These are phyloP conservation scores for Heliconius hewitsoni DNA, from an alignment of 1,140 invertebrate genomes.

Conservation along the genomic window DNA sequence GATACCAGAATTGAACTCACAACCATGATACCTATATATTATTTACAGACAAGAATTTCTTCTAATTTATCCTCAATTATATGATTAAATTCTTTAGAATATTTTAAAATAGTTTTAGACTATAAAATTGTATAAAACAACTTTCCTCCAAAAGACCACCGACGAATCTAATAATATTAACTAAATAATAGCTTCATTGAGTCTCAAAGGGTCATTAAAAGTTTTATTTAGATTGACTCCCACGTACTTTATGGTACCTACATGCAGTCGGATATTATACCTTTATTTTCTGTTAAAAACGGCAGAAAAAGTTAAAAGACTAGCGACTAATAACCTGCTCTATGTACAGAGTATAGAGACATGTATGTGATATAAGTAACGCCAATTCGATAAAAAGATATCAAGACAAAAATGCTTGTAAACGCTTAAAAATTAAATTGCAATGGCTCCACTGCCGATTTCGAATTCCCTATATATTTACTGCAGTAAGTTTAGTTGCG, in stretches of 20 bases:
- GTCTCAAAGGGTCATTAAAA: background rate
- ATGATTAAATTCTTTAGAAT: background rate
- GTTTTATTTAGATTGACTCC: background rate
- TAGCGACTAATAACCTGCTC: background rate
- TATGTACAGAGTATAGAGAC: no score
- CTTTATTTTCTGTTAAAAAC: no score
- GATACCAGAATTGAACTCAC: background rate
- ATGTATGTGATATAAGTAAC: no score
- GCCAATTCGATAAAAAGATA: no score
- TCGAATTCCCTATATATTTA: no score
- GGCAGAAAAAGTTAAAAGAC: background rate
- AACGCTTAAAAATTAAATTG: no score
- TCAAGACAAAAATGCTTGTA: background rate
- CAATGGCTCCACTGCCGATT: no score
- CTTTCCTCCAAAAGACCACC: background rate
- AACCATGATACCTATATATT: background rate
- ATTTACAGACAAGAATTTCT: background rate
- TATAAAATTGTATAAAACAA: background rate
- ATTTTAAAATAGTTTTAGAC: background rate
- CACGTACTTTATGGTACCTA: background rate
- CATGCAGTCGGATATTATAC: background rate
- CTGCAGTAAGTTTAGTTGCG: no score
- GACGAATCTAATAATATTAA: background rate
- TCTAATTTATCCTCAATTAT: background rate
- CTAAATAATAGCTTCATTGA: background rate